Conservation (phyloP, 1,140 invertebrate species). For the Scaptomyza montana region DNA sequence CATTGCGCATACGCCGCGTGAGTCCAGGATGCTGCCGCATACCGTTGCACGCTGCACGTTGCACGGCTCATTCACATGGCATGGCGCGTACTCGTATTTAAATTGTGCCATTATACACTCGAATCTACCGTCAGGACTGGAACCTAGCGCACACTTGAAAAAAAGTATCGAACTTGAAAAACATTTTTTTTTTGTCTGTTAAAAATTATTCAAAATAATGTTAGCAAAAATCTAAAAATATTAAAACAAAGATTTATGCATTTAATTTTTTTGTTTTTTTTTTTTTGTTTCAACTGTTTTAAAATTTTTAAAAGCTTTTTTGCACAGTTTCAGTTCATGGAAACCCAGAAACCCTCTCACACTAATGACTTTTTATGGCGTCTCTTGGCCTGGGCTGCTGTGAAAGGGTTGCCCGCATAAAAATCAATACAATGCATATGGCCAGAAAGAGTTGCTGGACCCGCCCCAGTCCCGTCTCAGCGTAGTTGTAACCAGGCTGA, state of each 20-base stretch:
- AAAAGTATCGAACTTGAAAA: neutral
- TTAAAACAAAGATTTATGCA: neutral
- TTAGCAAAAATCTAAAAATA: too few relatives aligned
- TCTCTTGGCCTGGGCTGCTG: conserved; percentile 37
- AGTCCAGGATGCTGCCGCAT: conserved; percentile 10
- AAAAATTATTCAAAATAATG: too few relatives aligned
- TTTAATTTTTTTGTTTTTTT: too few relatives aligned
- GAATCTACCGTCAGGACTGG: conserved; percentile 9
- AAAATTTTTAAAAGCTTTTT: neutral
- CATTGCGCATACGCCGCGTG: conserved; percentile 48
- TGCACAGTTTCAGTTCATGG: neutral
- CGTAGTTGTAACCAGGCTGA: conserved; percentile 32
- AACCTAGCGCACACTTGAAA: neutral
- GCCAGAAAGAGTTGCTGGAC: conserved; percentile 29
- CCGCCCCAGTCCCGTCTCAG: neutral
- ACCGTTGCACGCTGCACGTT: conserved; percentile 13
- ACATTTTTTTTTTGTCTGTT: too few relatives aligned
- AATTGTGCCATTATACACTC: conserved; percentile 80
- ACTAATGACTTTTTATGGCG: conserved; percentile 79
- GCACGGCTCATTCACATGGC: conserved; percentile 75
- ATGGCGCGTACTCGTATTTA: conserved; percentile 67
- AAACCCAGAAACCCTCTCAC: conserved; percentile 31
- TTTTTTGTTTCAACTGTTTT: neutral
- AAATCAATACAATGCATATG: conserved; percentile 78
- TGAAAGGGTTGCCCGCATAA: conserved; percentile 41